Conservation (phyloP, 1,140 invertebrate species). For the Drosophila bipectinata region DNA sequence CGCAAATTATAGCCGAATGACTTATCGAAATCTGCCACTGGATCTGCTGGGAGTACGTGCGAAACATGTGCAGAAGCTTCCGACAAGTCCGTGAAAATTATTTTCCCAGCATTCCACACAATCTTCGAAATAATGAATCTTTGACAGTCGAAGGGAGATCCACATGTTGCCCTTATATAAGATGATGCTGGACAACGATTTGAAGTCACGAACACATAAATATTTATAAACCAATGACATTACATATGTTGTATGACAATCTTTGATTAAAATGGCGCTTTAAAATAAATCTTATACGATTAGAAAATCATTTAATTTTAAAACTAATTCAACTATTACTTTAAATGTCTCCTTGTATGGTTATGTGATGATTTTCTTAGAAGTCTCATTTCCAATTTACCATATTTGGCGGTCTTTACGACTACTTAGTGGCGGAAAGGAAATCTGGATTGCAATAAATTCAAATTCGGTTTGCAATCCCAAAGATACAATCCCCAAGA, state of each 20-base stretch:
- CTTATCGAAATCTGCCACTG: conserved; percentile 78
- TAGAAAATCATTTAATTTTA: neutral
- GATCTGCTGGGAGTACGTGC: conserved; percentile 63
- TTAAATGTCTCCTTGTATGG: conserved; percentile 8
- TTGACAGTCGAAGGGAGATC: conserved; percentile 6
- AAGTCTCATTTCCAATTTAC: conserved; percentile 15
- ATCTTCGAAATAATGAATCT: conserved; percentile 29
- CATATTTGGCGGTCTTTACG: conserved; percentile 18
- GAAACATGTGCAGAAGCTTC: conserved; percentile 66
- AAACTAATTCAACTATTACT: neutral
- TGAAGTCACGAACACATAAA: neutral
- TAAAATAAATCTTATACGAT: neutral
- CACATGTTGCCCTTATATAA: conserved; percentile 19
- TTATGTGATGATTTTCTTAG: conserved; percentile 3
- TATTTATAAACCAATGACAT: neutral
- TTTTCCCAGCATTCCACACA: conserved; percentile 42
- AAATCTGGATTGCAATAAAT: conserved; percentile 17
- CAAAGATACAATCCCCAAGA: conserved; percentile 10
- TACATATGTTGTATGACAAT: neutral
- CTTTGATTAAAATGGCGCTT: neutral
- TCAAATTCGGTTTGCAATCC: conserved; percentile 29
- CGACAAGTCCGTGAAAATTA: conserved; percentile 72
- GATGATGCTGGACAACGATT: conserved; percentile 1
- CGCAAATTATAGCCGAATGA: conserved; percentile 78
- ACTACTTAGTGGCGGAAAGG: conserved; percentile 5